Base-by-base conservation (phyloP, 2,113 vertebrate species). In the Canis aureus region DNA sequence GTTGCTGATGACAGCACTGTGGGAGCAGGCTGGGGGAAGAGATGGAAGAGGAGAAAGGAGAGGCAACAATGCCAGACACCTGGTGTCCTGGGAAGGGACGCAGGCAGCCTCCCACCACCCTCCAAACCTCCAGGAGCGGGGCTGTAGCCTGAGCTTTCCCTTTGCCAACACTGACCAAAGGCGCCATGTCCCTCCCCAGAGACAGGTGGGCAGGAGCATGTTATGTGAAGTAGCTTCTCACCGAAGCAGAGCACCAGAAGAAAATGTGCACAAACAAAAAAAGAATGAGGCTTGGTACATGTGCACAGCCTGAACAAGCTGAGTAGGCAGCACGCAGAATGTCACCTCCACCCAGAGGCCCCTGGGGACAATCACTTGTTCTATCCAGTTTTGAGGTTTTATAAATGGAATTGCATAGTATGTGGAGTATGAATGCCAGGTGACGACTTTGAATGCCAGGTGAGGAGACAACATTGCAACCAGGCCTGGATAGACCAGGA, bases 271-370 rank as follows among this genome's bases (percentile, higher is more conserved):
- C 64, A 20, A 5, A 16, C 0, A 35, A 35, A 35, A 35, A 1
- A 13, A 64, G 86, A 64, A 15, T 0, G 0, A 1, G 6, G 53
- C 66, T 74, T n/a, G 35, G 5, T 16, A 22, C 2, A 2, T 0
- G 43, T 8, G 20, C 60, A 5, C 11, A 13, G 76, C 25, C 3
- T 62, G 43, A 16, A 62, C 66, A 17, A 53, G 35, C 8, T 11
- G 51, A 35, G 78, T 8, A 38, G 62, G 11, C 1, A 8, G 64
- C 38, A 29, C 32, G 43, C 89, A 43, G 23, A 19, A 29, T 2
- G 3, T 25, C 55, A n/a, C 43, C 55, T 23, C 69, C 32, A 25
- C 17, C 69, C 60, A 69, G 51, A 83, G 51, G 5, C 27, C 67
- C 29, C 38, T 29, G 8, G 27, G 71, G 60, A 17, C n/a, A 25